A percentile compares a stretch with the other conserved stretches of the same genome.
Conservation (phyloP, 2,797 vertebrate genomes). For the Fratercula arctica region DNA sequence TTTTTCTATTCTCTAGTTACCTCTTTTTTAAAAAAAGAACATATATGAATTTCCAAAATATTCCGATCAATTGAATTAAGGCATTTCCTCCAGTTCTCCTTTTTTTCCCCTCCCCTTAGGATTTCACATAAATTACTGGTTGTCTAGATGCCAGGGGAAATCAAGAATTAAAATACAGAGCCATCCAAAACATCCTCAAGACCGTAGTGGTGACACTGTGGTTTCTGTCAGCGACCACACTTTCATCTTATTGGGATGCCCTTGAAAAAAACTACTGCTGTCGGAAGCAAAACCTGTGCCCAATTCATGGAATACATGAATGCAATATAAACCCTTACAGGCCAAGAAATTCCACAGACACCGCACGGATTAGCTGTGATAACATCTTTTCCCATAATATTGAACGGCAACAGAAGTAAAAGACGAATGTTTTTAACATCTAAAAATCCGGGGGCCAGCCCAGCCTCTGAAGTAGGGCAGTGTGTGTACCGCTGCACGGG, state of each 20-base stretch:
- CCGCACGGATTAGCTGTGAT: conserved; percentile 62
- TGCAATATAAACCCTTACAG: conserved; percentile 50
- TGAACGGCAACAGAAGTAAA: conserved; percentile 23
- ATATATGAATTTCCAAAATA: conserved; percentile 23
- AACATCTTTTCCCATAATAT: conserved; percentile 63
- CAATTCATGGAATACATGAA: conserved; percentile 67
- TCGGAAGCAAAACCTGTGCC: conserved; percentile 54
- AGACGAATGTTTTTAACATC: conserved; percentile 4
- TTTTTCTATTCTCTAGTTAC: neutral
- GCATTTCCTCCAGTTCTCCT: conserved; percentile 44
- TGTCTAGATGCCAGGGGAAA: conserved; percentile 61
- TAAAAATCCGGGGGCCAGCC: neutral
- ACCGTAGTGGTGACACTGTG: conserved; percentile 39
- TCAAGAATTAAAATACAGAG: conserved; percentile 66
- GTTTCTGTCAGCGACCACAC: conserved; percentile 59
- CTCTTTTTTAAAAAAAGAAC: neutral
- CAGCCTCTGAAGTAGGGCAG: neutral
- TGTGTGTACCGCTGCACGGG: neutral
- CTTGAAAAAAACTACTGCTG: conserved; percentile 46
- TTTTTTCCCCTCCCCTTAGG: neutral
- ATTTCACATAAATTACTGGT: conserved; percentile 52
- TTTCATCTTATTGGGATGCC: conserved; percentile 70
- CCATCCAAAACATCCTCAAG: conserved; percentile 66
- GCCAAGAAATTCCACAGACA: conserved; percentile 70
- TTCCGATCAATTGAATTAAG: neutral